Conservation (phyloP, 92 coral and sea anemone genomes). For the Parazoanthus atlanticus region DNA sequence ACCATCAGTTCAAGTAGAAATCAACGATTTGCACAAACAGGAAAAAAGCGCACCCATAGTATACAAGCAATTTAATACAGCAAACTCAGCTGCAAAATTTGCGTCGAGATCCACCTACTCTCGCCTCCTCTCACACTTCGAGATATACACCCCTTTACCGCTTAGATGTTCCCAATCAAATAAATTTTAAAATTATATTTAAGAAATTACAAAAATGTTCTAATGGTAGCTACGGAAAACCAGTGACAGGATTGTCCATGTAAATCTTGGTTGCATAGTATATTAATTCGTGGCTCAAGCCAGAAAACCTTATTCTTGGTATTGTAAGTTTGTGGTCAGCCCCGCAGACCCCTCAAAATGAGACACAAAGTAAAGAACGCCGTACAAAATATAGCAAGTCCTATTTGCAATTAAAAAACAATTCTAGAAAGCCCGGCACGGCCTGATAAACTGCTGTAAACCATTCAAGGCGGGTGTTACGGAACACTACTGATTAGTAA, state of each 20-base stretch:
- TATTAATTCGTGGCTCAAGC: not conserved
- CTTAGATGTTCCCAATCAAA: not conserved
- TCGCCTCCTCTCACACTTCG: not conserved
- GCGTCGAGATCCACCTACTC: not conserved
- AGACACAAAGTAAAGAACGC: conserved; percentile 2
- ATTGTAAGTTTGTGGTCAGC: not conserved
- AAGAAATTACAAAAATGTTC: not conserved
- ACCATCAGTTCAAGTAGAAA: no score
- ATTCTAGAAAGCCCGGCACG: not conserved
- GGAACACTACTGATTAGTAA: not conserved
- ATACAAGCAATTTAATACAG: no score
- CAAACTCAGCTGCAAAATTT: no score
- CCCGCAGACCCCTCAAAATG: conserved; percentile 12
- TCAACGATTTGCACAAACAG: no score
- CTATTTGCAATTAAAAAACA: not conserved
- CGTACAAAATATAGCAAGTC: not conserved
- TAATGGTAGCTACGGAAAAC: not conserved
- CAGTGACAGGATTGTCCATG: not conserved
- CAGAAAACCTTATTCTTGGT: not conserved
- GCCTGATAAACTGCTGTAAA: not conserved
- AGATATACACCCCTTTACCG: no score
- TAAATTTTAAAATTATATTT: not conserved
- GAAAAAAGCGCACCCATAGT: no score
- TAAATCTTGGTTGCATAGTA: not conserved
- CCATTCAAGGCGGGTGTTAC: not conserved